Base-by-base conservation (phyloP, 2,888 invertebrate species). In the Acanthosepion pharaonis region DNA sequence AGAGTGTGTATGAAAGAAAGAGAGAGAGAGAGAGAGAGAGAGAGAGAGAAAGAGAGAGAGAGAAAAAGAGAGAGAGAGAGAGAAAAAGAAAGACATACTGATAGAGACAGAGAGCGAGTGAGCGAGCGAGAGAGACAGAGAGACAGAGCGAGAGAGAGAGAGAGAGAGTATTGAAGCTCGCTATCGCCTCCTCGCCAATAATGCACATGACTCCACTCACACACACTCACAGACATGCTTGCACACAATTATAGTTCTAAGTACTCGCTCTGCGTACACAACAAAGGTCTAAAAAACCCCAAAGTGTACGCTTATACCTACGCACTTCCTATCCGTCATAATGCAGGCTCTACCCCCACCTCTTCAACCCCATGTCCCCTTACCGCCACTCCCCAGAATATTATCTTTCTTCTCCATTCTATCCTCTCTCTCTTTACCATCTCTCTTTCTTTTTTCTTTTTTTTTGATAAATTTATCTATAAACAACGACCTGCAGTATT, bases 401-500 rank as follows among this genome's bases (percentile, higher is more conserved):
- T 18, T 18, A n/a, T 78, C 78, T 18, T 15, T 15, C n/a, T 20
- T 78, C 78, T n/a, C n/a, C 5, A 15, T 78, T 78, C 15, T 78
- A 78, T 15, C n/a, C n/a, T 78, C n/a, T 33, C 78, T 78, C 78
- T 78, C 33, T 33, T 33, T 18, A 25, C 64, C 28, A 25, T 25
- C 6, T 64, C 8, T 23, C 25, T 64, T 64, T 25, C 42, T 42
- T 42, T 42, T 42, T 2, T 42, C 2, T 42, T 42, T 42, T 42
- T 42, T 42, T 42, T 42, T 42, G 1, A 42, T 42, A 42, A 42
- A 42, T 42, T 42, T 42, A 42, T 42, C 42, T 78, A 78, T 78
- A n/a, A 78, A 78, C 78, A 78, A 78, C 78, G 78, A n/a, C 78
- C 78, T 78, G 78, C 78, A 78, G 78, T 78, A 78, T 78, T 78